These are phyloP conservation scores for Bembecia ichneumoniformis DNA, from an alignment of 2,888 invertebrate genomes.

Conservation along the genomic window DNA sequence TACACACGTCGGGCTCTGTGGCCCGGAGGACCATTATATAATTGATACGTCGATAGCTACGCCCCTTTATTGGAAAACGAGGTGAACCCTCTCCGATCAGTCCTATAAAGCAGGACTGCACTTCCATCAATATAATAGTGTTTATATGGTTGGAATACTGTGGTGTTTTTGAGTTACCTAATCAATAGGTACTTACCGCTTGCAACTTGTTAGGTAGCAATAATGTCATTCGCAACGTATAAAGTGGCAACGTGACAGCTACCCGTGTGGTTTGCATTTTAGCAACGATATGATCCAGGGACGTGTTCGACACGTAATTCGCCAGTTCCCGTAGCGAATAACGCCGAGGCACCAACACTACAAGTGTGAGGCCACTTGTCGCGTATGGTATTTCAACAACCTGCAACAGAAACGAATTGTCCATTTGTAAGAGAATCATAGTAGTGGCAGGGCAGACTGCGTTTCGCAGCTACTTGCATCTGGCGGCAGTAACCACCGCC, in stretches of 20 bases:
- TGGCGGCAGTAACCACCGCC: too few relatives aligned
- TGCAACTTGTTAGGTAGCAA: slow-evolving; percentile 53
- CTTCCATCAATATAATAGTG: background rate
- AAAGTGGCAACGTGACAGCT: slow-evolving; percentile 50
- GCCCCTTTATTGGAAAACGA: too few relatives aligned
- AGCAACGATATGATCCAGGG: slow-evolving; percentile 22
- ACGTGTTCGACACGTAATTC: slow-evolving; percentile 20
- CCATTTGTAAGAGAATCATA: too few relatives aligned
- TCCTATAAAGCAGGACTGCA: too few relatives aligned
- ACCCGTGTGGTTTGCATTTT: slow-evolving; percentile 34
- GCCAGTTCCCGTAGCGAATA: slow-evolving; percentile 32
- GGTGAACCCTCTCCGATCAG: too few relatives aligned
- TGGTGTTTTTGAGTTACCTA: too few relatives aligned
- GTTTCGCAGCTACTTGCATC: too few relatives aligned
- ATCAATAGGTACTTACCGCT: slow-evolving; percentile 29
- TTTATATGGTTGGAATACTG: background rate
- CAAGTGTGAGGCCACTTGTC: slow-evolving; percentile 41
- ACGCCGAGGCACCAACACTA: slow-evolving; percentile 45
- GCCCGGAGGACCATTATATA: too few relatives aligned
- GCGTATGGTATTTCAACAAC: slow-evolving; percentile 56
- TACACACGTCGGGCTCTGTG: too few relatives aligned
- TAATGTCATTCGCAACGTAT: slow-evolving; percentile 59
- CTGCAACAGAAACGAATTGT: slow-evolving; percentile 19
- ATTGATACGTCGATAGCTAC: too few relatives aligned
- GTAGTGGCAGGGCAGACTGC: too few relatives aligned